Evolutionary conservation across 2,797 vertebrate genomes (phyloP).

Genomic region (Pseudochirops cupreus): DNA sequence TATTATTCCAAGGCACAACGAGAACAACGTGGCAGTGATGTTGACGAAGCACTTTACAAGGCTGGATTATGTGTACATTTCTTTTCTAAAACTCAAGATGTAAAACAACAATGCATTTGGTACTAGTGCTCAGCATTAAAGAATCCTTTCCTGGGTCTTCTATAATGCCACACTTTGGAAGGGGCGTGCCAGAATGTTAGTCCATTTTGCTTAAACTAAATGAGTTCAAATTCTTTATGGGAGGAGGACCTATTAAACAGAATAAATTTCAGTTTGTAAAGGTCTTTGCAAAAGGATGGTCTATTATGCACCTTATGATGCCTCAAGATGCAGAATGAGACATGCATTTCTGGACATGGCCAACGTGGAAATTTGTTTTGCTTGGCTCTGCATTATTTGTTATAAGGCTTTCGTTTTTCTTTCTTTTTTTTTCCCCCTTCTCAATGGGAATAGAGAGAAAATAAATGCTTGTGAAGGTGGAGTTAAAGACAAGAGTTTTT

Average conservation of each 20-base stretch:
- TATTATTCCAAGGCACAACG: constrained; percentile 67
- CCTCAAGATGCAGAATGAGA: neutral
- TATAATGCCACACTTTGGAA: constrained; percentile 58
- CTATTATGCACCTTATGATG: neutral
- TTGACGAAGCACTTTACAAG: constrained; percentile 78
- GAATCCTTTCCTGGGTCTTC: constrained; percentile 47
- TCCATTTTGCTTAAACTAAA: constrained; percentile 37
- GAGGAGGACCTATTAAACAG: neutral
- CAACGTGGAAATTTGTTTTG: neutral
- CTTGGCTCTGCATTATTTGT: neutral
- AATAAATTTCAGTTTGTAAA: constrained; percentile 5
- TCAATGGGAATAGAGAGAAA: too few species aligned
- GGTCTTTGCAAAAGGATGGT: constrained; percentile 48
- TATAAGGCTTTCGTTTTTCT: too few species aligned
- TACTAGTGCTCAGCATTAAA: constrained; percentile 53
- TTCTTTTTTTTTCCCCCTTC: too few species aligned
- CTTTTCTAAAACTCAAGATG: constrained; percentile 71
- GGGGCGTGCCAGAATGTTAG: constrained; percentile 10
- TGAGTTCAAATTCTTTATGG: neutral
- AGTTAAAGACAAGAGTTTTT: too few species aligned
- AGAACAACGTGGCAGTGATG: constrained; percentile 69
- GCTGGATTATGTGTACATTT: constrained; percentile 56
- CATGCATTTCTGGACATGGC: neutral
- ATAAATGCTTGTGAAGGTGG: too few species aligned
- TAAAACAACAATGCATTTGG: constrained; percentile 64